Evolutionary conservation across 2,797 vertebrate species (phyloP).

Genomic region (Echiichthys vipera): DNA sequence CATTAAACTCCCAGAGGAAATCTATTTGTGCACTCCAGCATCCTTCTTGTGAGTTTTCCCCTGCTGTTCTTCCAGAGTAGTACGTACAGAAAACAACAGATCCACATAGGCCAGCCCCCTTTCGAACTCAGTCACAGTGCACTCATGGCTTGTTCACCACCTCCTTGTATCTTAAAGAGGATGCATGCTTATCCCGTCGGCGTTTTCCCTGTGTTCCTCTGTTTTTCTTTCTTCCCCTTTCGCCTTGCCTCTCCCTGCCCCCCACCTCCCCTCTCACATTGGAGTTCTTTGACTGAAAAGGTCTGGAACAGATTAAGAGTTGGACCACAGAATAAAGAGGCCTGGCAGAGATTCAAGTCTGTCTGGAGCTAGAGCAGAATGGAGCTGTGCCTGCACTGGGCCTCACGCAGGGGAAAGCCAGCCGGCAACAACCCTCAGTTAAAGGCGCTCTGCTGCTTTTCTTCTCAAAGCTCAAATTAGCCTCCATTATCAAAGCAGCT

Average conservation of each 20-base stretch:
- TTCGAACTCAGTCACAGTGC: constrained; percentile 47
- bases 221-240: constrained; percentile 73
- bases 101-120: constrained; percentile 34
- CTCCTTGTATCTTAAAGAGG: constrained; percentile 72
- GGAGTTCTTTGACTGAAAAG: constrained; percentile 93
- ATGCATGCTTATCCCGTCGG: constrained; percentile 79
- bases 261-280: constrained; percentile 73
- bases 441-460: constrained; percentile 81
- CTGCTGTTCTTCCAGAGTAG: constrained; percentile 7
- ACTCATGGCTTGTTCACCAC: constrained; percentile 58
- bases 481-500: constrained; percentile 80
- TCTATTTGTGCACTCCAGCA: neutral
- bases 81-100: constrained; percentile 41
- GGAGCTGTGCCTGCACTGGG: constrained; percentile 84
- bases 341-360: constrained; percentile 92
- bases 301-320: constrained; percentile 99
- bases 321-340: constrained; percentile 92
- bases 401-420: constrained; percentile 87
- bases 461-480: constrained; percentile 81
- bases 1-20: neutral
- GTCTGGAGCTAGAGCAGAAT: constrained; percentile 89
- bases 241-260: constrained; percentile 64
- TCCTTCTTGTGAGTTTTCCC: constrained; percentile 9
- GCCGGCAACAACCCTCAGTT: constrained; percentile 78
- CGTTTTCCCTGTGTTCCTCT: constrained; percentile 75